Percentiles rank a stretch among this genome's conserved stretches.
These are phyloP conservation scores for Leucopsar rothschildi DNA, from an alignment of 2,113 vertebrate genomes.

Conservation along the genomic window DNA sequence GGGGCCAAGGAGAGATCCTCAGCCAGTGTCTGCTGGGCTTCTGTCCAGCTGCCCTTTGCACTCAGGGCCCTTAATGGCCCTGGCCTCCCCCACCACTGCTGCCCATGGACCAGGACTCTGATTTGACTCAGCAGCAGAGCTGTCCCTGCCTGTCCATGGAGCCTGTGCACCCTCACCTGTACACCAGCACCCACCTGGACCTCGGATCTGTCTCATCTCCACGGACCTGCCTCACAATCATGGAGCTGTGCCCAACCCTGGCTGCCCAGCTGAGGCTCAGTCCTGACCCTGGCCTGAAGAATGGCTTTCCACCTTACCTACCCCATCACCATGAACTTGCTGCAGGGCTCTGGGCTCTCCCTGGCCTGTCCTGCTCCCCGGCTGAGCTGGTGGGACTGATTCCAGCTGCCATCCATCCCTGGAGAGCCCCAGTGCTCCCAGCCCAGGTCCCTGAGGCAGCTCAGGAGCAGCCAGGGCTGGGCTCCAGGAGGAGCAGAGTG, in stretches of 20 bases:
- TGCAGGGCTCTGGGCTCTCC: background rate
- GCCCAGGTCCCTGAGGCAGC: background rate
- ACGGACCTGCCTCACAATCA: rapidly evolving
- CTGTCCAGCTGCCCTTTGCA: background rate
- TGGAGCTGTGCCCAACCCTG: background rate
- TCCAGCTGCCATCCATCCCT: rapidly evolving
- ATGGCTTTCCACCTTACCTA: background rate
- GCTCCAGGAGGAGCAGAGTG: rapidly evolving
- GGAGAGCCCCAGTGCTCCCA: rapidly evolving
- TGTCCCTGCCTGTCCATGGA: rapidly evolving
- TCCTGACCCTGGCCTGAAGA: background rate
- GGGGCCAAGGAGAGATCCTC: background rate
- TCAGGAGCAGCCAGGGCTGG: rapidly evolving
- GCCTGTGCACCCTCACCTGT: rapidly evolving
- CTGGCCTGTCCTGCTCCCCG: background rate
- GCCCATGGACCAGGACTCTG: rapidly evolving
- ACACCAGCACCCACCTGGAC: background rate
- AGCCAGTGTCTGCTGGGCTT: rapidly evolving
- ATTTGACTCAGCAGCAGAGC: background rate
- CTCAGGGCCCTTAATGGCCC: no score
- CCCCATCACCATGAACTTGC: background rate
- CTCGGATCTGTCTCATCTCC: background rate
- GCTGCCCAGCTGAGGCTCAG: background rate
- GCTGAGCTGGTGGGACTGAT: rapidly evolving
- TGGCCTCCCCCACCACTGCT: rapidly evolving